Evolutionary conservation across 2,888 invertebrate species (phyloP), one percentile per base, ranked within the genome.

Genomic region (Nomada fucata): DNA sequence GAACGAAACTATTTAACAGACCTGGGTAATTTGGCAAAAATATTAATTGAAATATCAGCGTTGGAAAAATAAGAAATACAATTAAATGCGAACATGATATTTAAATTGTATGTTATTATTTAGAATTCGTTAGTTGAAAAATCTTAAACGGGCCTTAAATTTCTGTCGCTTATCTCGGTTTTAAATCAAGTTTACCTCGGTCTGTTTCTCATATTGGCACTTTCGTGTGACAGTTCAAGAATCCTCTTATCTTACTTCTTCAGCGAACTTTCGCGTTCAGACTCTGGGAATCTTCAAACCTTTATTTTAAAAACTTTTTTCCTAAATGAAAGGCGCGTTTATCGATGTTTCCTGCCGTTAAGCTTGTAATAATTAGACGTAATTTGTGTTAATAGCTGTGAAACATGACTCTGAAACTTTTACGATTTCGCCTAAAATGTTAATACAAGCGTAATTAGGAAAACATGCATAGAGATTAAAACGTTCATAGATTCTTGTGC

Each of bases 221-320:
- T 42, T 47, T 74, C 36, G 65, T 20, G 36, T 18, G 18, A 18
- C 23, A 50, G 36, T 26, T 50, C 15, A 36, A 29, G 18, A 15
- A 29, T 20, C 26, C 15, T 26, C 57, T 26, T 59, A 26, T 26
- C 29, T n/a, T 20, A 15, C 7, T 15, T 2, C 10, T 13, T 50
- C 2, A 26, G 26, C 57, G 15, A 57, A 26, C 57, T 9, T 9
- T 13, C 11, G 15, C 50, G 59, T n/a, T 47, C 47, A 15, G 47
- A 3, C 15, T 13, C 47, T 13, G 11, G 47, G 59, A 26, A 67
- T 42, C 67, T 50, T 59, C 18, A 42, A 50, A 2, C 18, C 59
- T 2, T n/a, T 18, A 59, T 52, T 42, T 50, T 20, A 9, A 52
- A 52, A 71, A 52, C 60, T 71, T 52, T 60, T 69, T 26, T 13